Evolutionary conservation across 2,113 vertebrate genomes (phyloP), one percentile per base, ranked within the genome.

Genomic region (Theristicus caerulescens): DNA sequence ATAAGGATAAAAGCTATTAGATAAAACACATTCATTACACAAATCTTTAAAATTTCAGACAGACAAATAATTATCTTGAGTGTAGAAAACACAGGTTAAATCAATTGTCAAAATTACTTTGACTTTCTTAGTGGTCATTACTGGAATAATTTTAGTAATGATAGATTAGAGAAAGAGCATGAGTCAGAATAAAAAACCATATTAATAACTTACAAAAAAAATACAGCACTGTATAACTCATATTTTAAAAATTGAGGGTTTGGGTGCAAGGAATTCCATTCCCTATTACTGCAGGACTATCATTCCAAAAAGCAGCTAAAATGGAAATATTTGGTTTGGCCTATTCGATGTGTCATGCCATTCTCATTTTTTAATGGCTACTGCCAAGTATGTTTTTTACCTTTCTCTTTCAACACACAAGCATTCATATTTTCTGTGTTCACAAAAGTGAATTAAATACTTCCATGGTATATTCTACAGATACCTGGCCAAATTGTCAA

Each of bases 221-320:
- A n/a, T 4, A 36, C 5, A 55, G 3, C 6, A 49, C 1, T 19
- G 3, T 61, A 10, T 13, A 81, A 40, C 59, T 59, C 8, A 40
- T 51, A 36, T n/a, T 86, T 79, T 54, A 80, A 71, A 71, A 86
- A 26, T 10, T 49, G 27, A 62, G 5, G 11, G 55, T 72, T 29
- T 72, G 38, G 7, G 0, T 84, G 32, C 1, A 26, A 77, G 32
- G n/a, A 65, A 52, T 78, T 88, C 40, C 59, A 14, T 8, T 87
- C 16, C 19, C 1, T 32, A 3, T 31, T 46, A 24, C 6, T 18
- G 9, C 18, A 57, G 13, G 6, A 49, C 3, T 24, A 61, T 61
- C 9, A n/a, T 1, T 10, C 7, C 5, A 31, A 38, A 65, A 74
- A 18, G 0, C 4, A 86, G 8, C 2, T 64, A 51, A 74, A 91